phyloP scores from a whole-genome alignment of 2,113 vertebrate species.

The Ochotona curzoniae region DNA sequence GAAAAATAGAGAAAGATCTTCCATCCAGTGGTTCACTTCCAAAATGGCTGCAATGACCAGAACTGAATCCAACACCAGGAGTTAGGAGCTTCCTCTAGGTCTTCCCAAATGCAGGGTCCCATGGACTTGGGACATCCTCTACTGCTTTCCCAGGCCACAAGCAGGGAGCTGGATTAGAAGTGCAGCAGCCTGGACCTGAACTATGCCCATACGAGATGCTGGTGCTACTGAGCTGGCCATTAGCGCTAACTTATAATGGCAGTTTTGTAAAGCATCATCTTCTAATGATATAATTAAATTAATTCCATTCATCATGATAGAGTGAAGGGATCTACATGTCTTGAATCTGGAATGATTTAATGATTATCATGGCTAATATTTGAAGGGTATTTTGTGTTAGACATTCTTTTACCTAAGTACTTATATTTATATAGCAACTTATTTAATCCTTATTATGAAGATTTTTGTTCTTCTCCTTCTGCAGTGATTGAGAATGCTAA shows the following conservation, averaged over 20 bases:
- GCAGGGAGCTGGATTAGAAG: no score
- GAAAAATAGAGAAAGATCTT: no score
- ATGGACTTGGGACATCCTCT: no score
- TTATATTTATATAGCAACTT: background rate
- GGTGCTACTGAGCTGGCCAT: background rate
- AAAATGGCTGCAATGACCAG: no score
- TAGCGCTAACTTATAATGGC: background rate
- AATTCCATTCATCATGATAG: background rate
- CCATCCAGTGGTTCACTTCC: no score
- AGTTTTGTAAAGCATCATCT: slow-evolving; percentile 1
- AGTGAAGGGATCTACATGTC: background rate
- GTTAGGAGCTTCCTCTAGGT: no score
- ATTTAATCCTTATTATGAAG: background rate
- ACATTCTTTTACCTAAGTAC: background rate
- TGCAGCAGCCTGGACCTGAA: no score
- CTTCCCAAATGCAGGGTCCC: no score
- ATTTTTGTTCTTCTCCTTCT: background rate
- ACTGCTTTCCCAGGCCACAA: no score
- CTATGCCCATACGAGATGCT: no score
- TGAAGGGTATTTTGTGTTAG: background rate
- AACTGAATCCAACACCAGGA: no score
- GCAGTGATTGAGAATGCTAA: background rate
- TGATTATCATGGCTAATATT: background rate
- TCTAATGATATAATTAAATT: background rate
- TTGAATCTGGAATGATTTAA: background rate